Conservation (phyloP, 2,888 invertebrate genomes). For the Uropetala carovei region DNA sequence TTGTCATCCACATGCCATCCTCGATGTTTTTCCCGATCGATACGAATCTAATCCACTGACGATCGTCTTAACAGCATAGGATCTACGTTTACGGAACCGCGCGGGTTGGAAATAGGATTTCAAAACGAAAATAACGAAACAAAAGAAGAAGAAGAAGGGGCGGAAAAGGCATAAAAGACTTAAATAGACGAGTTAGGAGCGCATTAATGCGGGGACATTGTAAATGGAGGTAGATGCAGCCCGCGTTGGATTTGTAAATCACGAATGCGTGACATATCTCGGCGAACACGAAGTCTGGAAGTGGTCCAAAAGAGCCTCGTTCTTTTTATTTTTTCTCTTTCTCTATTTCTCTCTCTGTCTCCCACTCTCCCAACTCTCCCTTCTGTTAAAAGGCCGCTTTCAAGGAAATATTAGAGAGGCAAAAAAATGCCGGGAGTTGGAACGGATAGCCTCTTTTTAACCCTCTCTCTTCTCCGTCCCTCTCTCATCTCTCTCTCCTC, state of each 20-base stretch:
- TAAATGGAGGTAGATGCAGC: not conserved
- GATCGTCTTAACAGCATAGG: not conserved
- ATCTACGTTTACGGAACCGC: not conserved
- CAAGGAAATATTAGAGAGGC: not conserved
- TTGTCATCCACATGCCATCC: no score
- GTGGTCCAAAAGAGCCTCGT: not conserved
- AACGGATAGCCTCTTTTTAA: no score
- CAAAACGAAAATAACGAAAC: not conserved
- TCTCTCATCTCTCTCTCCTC: no score
- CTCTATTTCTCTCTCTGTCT: not conserved
- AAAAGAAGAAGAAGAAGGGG: not conserved
- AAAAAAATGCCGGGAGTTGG: not conserved
- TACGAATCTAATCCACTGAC: no score
- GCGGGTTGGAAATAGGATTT: not conserved
- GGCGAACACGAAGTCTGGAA: conserved; percentile 35
- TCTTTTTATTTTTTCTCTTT: not conserved
- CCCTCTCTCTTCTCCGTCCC: no score
- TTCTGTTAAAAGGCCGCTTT: not conserved
- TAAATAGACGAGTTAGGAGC: conserved; percentile 3
- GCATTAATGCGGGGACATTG: conserved; percentile 22
- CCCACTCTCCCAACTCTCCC: not conserved
- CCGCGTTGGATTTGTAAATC: conserved; percentile 41
- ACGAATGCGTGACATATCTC: not conserved
- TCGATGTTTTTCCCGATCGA: no score
- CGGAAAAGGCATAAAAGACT: not conserved